Evolutionary conservation across 1,140 invertebrate species (phyloP), one percentile per base, ranked within the genome.

Genomic region (Drosophila pruinosa): DNA sequence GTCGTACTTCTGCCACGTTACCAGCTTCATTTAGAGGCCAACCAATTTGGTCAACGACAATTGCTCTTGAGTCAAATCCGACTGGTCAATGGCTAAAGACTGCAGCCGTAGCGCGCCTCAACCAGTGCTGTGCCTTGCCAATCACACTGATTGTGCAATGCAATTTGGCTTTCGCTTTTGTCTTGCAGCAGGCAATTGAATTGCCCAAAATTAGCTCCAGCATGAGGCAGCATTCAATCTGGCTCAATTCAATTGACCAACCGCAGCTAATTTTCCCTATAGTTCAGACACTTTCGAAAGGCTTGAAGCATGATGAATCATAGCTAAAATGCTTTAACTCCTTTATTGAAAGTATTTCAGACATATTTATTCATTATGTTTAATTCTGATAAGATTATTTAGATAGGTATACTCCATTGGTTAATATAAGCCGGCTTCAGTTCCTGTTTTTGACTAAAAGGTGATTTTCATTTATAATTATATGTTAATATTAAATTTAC

Each of bases 171-270:
- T 41, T 47, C 28, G 75, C 68, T 74, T 75, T 83, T 83, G 79
- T 79, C 72, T 83, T 56, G 72, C 80, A 64, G 26, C 63, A 21
- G 61, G 62, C 79, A 85, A 85, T 83, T 79, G 75, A 83, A 85
- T 75, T 79, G 43, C 38, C 45, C 62, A 78, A 85, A 83, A 83
- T 83, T 85, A 83, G 72, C 75, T 48, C 26, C 62, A 34, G 34
- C 21, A 41, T 6, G 26, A 21, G n/a, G 14, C 34, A 34, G 43
- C 53, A 61, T 47, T 53, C 38, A 54, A 43, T 22, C 7, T 4
- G 45, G 26, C 47, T 24, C 15, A 15, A 26, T 24, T 43, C 4
- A 36, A 45, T 34, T 45, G 0, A 17, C 6, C 31, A 6, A 0
- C 12, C 5, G 2, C 22, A 26, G 24, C 17, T 19, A 15, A 47